Evolutionary conservation across 2,888 invertebrate genomes (phyloP).

Genomic region (Parnassius smintheus): DNA sequence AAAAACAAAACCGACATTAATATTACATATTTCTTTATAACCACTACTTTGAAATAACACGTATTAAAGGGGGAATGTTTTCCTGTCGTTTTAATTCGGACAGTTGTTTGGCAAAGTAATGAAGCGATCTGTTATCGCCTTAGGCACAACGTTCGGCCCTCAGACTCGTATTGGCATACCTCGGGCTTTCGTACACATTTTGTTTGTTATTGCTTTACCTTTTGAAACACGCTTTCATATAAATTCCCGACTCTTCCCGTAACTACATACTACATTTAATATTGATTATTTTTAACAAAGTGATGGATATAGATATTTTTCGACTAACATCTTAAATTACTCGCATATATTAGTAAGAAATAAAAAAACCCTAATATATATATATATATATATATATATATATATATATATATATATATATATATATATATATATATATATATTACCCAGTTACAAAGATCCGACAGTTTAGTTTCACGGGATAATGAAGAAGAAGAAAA

Average conservation of each 20-base stretch:
- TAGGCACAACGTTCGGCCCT: conserved; percentile 35
- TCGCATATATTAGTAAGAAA: too few species aligned
- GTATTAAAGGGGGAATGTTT: conserved; percentile 30
- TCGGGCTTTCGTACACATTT: conserved; percentile 48
- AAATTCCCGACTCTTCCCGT: conserved; percentile 59
- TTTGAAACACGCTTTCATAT: conserved; percentile 61
- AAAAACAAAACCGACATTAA: too few species aligned
- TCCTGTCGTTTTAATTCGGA: conserved; percentile 35
- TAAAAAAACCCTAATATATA: too few species aligned
- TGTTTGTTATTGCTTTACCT: conserved; percentile 70
- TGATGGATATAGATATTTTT: conserved; percentile 28
- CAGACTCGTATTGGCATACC: conserved; percentile 32
- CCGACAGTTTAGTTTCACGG: too few species aligned
- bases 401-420: too few species aligned
- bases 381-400: too few species aligned
- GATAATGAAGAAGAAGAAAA: too few species aligned
- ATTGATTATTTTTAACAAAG: conserved; percentile 31
- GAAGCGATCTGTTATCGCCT: conserved; percentile 36
- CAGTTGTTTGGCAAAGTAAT: conserved; percentile 45
- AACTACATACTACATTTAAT: conserved; percentile 48
- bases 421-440: too few species aligned
- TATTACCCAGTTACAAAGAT: too few species aligned
- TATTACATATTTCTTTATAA: too few species aligned
- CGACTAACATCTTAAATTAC: too few species aligned
- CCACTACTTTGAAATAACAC: not conserved